Evolutionary conservation across 2,888 invertebrate genomes (phyloP), one percentile per base, ranked within the genome.

Genomic region (Eristalis intricaria): DNA sequence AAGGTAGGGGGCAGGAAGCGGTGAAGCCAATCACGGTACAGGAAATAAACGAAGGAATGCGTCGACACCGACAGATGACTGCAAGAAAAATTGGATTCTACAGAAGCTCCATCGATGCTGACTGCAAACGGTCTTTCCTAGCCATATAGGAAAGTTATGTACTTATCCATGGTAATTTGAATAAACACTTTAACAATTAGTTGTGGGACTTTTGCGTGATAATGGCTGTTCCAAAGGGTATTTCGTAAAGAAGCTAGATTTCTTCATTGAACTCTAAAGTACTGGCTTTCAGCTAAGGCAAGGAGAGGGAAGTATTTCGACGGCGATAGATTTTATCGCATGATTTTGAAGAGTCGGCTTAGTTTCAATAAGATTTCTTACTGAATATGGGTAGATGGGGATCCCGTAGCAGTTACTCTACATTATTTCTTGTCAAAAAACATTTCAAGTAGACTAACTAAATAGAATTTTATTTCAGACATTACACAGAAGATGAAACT

Each of bases 21-120:
- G 96, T 95, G 58, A 94, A 95, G 50, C 95, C 96, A 0, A 95
- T 98, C 76, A 96, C 96, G 26, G 96, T 97, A 0, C 94, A 95
- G 13, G 98, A 98, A 93, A 96, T 98, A 63, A 95, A 96, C 88
- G 98, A 98, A 93, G 97, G 96, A 0, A 94, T 98, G 90, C 94
- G 97, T 73, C 94, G 98, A 87, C 96, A 92, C 71, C 90, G 91
- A 0, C 92, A 92, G 88, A 91, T 92, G 90, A 91, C 91, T 35
- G 91, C 90, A 75, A 92, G 91, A 29, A 91, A 91, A 79, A 90
- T 92, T 74, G 93, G 93, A 1, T 89, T 90, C 13, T 92, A 91
- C 86, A 90, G 93, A 23, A 93, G 91, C 68, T 90, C 90, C 2
- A 91, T 91, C 32, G 92, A 92, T 86, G 90, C 91, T 2, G 91